Evolutionary conservation across 2,797 vertebrate species (phyloP).

Genomic region (Poeciliopsis infans): DNA sequence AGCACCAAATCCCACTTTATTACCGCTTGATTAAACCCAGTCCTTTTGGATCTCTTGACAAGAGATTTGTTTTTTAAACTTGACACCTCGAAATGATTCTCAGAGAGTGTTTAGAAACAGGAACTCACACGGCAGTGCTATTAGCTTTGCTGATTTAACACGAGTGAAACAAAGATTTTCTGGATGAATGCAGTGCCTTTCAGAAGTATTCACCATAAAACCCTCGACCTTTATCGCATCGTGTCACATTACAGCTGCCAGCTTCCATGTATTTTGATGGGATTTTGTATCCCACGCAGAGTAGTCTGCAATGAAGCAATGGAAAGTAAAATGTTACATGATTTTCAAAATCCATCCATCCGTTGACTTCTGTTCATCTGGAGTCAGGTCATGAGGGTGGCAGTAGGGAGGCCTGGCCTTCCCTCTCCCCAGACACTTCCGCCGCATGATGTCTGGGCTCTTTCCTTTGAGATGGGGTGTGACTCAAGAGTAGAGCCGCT

Average conservation of each 20-base stretch:
- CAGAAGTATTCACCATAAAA: not conserved
- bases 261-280: not conserved
- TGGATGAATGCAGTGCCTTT: slow-evolving; percentile 39
- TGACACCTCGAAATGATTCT: slow-evolving; percentile 25
- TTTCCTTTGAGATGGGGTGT: too few relatives aligned
- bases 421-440: too few relatives aligned
- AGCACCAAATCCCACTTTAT: slow-evolving; percentile 32
- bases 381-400: too few relatives aligned
- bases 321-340: not conserved
- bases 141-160: slow-evolving; percentile 25
- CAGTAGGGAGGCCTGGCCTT: too few relatives aligned
- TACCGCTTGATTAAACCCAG: slow-evolving; percentile 32
- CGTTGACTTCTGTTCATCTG: too few relatives aligned
- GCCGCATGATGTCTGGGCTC: too few relatives aligned
- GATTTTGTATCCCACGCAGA: not conserved
- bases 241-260: not conserved
- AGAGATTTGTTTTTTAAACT: slow-evolving; percentile 25
- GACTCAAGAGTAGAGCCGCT: too few relatives aligned
- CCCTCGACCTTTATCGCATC: not conserved
- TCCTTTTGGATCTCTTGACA: slow-evolving; percentile 25
- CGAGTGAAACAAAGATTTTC: slow-evolving; percentile 22
- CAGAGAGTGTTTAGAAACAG: slow-evolving; percentile 14
- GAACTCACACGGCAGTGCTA: not conserved
- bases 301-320: not conserved
- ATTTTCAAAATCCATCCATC: not conserved